Conservation (phyloP, 2,797 vertebrate genomes). For the Pseudochromis fuscus region DNA sequence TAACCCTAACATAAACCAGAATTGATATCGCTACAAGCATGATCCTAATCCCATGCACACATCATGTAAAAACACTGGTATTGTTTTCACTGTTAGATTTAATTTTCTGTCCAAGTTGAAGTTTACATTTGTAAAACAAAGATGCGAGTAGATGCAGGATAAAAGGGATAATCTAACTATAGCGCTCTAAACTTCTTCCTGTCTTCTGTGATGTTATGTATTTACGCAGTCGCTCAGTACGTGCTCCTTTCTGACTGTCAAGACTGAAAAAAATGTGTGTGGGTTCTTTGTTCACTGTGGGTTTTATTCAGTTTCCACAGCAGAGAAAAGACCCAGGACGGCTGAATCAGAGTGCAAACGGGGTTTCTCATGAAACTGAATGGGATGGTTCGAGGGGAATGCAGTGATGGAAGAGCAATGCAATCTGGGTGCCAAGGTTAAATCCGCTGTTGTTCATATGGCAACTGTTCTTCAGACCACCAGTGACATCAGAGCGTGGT, state of each 20-base stretch:
- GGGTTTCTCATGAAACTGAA: conserved; percentile 32
- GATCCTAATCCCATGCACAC: not conserved
- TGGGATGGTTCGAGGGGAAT: conserved; percentile 28
- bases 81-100: not conserved
- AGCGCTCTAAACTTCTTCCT: not conserved
- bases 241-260: conserved; percentile 6
- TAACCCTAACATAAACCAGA: not conserved
- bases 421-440: conserved; percentile 75
- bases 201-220: not conserved
- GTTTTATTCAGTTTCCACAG: not conserved
- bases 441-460: conserved; percentile 74
- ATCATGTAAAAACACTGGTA: not conserved
- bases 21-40: not conserved
- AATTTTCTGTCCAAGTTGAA: not conserved
- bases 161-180: not conserved
- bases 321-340: not conserved
- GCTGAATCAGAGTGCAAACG: not conserved
- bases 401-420: conserved; percentile 56
- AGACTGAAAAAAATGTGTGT: conserved; percentile 3
- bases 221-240: not conserved
- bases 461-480: conserved; percentile 79
- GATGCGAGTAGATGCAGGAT: conserved; percentile 4
- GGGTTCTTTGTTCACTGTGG: not conserved
- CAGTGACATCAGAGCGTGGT: conserved; percentile 70
- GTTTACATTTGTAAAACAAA: conserved; percentile 12